Conservation (phyloP, 2,888 invertebrate genomes). For the Sinodicranocentrus sp. region DNA sequence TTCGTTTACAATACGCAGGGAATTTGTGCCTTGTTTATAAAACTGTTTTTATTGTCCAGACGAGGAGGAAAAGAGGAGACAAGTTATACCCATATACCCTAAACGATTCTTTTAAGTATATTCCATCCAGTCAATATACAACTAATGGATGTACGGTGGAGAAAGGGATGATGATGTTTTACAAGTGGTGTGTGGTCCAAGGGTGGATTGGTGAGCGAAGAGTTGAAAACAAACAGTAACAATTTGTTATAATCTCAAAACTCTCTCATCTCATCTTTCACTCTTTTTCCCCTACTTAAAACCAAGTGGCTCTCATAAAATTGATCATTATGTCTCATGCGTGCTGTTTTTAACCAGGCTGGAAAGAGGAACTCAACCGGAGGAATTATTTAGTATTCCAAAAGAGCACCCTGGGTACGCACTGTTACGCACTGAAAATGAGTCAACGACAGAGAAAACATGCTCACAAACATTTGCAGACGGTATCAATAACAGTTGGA, state of each 20-base stretch:
- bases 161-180: not conserved
- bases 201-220: conserved; percentile 11
- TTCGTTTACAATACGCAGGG: conserved; percentile 15
- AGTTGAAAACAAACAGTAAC: conserved; percentile 22
- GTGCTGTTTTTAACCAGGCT: conserved; percentile 39
- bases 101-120: not conserved
- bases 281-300: conserved; percentile 36
- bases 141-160: not conserved
- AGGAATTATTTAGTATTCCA: too few relatives aligned
- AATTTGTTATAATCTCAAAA: conserved; percentile 20
- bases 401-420: too few relatives aligned
- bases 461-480: not conserved
- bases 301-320: conserved; percentile 53
- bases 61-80: conserved; percentile 24
- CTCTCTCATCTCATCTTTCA: conserved; percentile 43
- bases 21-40: not conserved
- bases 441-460: too few relatives aligned
- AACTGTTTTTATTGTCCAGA: conserved; percentile 61
- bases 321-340: conserved; percentile 63
- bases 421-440: too few relatives aligned
- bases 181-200: conserved; percentile 23
- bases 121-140: too few relatives aligned
- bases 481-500: conserved; percentile 31
- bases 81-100: not conserved
- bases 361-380: not conserved